phyloP scores from a whole-genome alignment of 2,113 vertebrate genomes.

The Sphyrna mokarran region DNA sequence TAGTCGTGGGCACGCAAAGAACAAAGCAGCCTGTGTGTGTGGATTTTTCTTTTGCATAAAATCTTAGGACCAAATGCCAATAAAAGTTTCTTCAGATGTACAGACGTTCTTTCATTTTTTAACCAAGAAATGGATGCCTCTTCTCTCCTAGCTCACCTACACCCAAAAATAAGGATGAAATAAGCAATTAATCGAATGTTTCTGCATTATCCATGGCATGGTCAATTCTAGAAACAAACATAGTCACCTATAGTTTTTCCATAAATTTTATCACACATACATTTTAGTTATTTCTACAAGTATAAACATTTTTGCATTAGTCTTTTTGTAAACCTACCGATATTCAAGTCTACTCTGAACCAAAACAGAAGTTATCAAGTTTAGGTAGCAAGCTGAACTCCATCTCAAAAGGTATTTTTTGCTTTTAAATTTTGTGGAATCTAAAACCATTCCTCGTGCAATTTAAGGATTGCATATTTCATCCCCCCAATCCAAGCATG shows the following conservation, averaged over 20 bases:
- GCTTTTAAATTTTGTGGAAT: neutral
- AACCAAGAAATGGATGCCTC: neutral
- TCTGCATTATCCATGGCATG: neutral
- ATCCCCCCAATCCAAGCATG: neutral
- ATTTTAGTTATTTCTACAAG: neutral
- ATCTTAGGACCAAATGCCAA: neutral
- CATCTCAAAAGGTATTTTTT: neutral
- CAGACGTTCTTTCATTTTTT: neutral
- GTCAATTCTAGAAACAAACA: neutral
- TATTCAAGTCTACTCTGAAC: neutral
- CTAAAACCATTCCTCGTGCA: neutral
- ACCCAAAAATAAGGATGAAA: neutral
- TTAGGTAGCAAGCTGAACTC: neutral
- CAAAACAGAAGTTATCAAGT: neutral
- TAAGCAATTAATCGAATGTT: neutral
- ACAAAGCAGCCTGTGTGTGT: neutral
- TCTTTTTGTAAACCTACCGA: neutral
- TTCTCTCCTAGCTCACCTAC: neutral
- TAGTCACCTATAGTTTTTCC: neutral
- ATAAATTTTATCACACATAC: neutral
- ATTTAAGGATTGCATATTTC: neutral
- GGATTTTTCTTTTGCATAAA: constrained; percentile 28
- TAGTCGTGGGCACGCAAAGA: neutral
- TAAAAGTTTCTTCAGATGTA: neutral
- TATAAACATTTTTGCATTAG: neutral